Evolutionary conservation across 2,797 vertebrate genomes (phyloP).

Genomic region (Xenentodon cancila): DNA sequence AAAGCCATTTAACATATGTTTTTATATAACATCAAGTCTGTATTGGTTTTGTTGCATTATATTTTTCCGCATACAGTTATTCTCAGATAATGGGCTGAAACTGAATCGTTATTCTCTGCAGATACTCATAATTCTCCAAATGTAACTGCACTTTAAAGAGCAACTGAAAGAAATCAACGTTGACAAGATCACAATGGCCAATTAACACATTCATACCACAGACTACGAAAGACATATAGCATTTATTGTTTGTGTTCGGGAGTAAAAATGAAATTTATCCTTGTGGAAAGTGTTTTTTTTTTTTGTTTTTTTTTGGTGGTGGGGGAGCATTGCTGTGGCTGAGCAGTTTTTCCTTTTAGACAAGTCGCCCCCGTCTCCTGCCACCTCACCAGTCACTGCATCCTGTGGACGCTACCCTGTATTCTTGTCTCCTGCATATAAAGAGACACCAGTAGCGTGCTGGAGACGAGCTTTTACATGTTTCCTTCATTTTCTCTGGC

Average conservation of each 20-base stretch:
- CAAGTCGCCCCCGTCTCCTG: constrained; percentile 24
- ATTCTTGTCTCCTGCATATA: constrained; percentile 4
- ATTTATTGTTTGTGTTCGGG: not conserved
- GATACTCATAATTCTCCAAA: constrained; percentile 36
- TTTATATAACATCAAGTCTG: constrained; percentile 10
- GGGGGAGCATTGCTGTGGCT: constrained; percentile 4
- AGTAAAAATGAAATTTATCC: no score
- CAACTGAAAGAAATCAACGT: constrained; percentile 31
- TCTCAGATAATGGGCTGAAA: no score
- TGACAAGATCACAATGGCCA: constrained; percentile 16
- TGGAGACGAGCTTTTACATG: not conserved
- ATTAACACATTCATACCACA: not conserved
- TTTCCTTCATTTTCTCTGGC: not conserved
- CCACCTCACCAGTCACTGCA: constrained; percentile 21
- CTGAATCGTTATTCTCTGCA: constrained; percentile 36
- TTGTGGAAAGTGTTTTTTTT: constrained; percentile 23
- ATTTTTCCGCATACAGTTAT: not conserved
- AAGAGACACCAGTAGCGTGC: not conserved
- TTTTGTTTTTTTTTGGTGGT: not conserved
- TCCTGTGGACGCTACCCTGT: constrained; percentile 2
- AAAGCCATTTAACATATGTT: not conserved
- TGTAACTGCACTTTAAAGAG: not conserved
- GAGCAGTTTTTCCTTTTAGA: constrained; percentile 21
- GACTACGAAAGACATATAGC: not conserved
- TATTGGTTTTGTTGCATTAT: not conserved